These are phyloP conservation scores for Marasmarcha lunaedactyla DNA, from an alignment of 2,888 invertebrate species.

Conservation along the genomic window DNA sequence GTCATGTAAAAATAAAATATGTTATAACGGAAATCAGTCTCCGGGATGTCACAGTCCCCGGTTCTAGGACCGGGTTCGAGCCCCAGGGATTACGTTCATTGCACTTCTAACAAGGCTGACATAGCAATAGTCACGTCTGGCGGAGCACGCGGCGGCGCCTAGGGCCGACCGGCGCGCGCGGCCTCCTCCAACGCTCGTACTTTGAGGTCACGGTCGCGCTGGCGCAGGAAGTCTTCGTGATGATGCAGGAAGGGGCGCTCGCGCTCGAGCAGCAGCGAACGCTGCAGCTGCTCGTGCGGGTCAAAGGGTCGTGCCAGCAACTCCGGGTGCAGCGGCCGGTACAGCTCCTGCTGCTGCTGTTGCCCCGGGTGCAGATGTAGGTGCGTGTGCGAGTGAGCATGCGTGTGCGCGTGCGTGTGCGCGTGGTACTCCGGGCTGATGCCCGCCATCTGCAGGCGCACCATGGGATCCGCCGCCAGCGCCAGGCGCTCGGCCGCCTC, in stretches of 20 bases:
- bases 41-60: too few relatives aligned
- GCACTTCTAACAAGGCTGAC: too few relatives aligned
- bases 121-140: not conserved
- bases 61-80: too few relatives aligned
- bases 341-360: conserved; percentile 77
- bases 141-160: conserved; percentile 18
- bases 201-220: conserved; percentile 87
- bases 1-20: too few relatives aligned
- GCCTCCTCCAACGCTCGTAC: conserved; percentile 89
- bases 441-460: conserved; percentile 93
- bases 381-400: conserved; percentile 91
- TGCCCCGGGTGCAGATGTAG: conserved; percentile 83
- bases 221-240: conserved; percentile 73
- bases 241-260: conserved; percentile 77
- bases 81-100: too few relatives aligned
- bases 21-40: too few relatives aligned
- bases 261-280: conserved; percentile 86
- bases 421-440: conserved; percentile 90
- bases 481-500: conserved; percentile 84
- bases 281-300: conserved; percentile 88
- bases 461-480: conserved; percentile 91
- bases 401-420: conserved; percentile 92
- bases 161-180: conserved; percentile 74
- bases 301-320: conserved; percentile 84
- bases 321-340: conserved; percentile 80